phyloP scores from a whole-genome alignment of 2,888 invertebrate species.

The Coelopa pilipes region DNA sequence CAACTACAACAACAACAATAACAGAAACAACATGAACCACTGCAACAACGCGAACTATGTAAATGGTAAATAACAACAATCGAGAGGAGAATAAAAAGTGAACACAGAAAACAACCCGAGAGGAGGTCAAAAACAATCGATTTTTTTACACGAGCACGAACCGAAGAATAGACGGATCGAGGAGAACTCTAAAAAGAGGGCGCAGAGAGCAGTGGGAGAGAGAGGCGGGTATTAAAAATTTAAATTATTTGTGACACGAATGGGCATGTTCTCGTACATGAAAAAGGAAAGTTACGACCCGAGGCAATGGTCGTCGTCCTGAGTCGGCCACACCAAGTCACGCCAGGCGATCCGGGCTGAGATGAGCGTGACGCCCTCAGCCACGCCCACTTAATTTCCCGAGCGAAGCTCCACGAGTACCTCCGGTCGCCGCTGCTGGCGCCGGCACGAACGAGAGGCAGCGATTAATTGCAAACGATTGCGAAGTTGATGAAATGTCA shows the following conservation, averaged over 20 bases:
- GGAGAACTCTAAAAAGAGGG: not conserved
- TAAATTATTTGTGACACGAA: conserved; percentile 34
- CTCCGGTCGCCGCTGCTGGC: too few species aligned
- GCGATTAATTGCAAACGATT: too few species aligned
- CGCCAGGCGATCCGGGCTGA: not conserved
- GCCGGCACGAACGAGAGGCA: too few species aligned
- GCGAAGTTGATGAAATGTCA: too few species aligned
- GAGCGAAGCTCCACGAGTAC: not conserved
- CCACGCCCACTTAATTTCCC: not conserved
- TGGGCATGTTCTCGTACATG: conserved; percentile 3
- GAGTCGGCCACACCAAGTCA: not conserved
- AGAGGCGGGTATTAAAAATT: not conserved
- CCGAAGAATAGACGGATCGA: not conserved
- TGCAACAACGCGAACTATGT: too few species aligned
- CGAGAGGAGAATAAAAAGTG: not conserved
- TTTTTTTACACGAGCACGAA: conserved; percentile 47
- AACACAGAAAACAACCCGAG: conserved; percentile 34
- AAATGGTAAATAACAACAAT: conserved; percentile 12
- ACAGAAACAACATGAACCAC: too few species aligned
- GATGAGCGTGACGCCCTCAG: not conserved
- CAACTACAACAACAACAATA: conserved; percentile 4
- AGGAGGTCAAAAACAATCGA: conserved; percentile 63
- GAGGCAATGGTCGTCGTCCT: not conserved
- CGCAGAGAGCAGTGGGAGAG: not conserved
- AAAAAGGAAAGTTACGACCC: conserved; percentile 8